Base-by-base conservation (phyloP, 37 sponge, comb jelly and placozoan genomes). In the Mnemiopsis leidyi region DNA sequence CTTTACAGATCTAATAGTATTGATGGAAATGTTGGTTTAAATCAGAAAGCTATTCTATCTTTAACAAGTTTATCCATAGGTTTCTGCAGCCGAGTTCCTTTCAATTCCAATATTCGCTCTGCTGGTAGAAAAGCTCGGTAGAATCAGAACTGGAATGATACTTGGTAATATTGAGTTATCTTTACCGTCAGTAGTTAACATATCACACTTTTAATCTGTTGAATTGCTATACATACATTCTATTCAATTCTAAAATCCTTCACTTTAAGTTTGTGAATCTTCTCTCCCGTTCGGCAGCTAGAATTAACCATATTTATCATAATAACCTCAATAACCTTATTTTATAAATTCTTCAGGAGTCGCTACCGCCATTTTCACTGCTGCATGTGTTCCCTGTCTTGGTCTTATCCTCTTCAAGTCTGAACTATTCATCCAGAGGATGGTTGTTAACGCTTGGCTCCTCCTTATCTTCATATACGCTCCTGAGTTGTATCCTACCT, bases 81-180 rank as follows among this genome's bases (percentile, higher is more conserved):
- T 71, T 5, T 71, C 75, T 7, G 75, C 75, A 29, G 75, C 75
- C 20, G 75, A 71, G 20, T 71, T 71, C 75, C 75, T 71, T 18
- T 71, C 75, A 23, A 71, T 71, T 5, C 75, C 75, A n/a, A n/a
- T 71, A n/a, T 71, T 71, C 30, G 75, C 75, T n/a, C 30, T 71
- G 30, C 75, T 71, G 75, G 75, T 71, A 7, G 75, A 71, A 25
- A 71, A 71, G 30, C 30, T 71, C n/a, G 75, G 75, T 5, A 71
- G 75, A 28, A 28, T 71, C 25, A 71, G 20, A 18, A 71, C 30
- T 25, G 75, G 75, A 13, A 71, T 71, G 75, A 29, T 71, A 28
- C 75, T 71, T 7, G 75, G 75, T 71, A 18, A 71, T 5, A 13
- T 13, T 13, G 61, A n/a, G n/a, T n/a, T n/a, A n/a, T n/a, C n/a